Base-by-base conservation (phyloP, 2,888 invertebrate species). In the Caenorhabditis drosophilae region DNA sequence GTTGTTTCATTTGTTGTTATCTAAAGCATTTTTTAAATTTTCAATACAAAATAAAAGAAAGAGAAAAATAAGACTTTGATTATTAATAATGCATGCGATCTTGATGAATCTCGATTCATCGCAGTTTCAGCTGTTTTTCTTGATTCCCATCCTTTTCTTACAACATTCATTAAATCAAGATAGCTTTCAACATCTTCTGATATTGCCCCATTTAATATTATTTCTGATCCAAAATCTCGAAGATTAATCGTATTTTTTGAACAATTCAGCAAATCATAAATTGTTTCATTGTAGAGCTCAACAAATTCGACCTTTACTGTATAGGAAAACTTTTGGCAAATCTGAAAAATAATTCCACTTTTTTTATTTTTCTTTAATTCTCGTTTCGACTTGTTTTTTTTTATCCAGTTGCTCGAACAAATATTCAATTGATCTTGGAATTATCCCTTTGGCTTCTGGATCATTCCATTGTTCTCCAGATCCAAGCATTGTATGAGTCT, bases 401-500 rank as follows among this genome's bases (percentile, higher is more conserved):
- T n/a, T n/a, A n/a, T n/a, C n/a, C n/a, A n/a, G n/a, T n/a, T n/a
- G n/a, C n/a, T n/a, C n/a, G n/a, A n/a, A 85, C 4, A 85, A 67
- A 59, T 84, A 81, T 51, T 85, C 84, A 70, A 85, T 81, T 54
- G 84, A 78, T 4, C 85, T 58, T 0, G 85, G 85, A 40, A 85
- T 85, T 4, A 85, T 76, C 1, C 85, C 85, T 36, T 84, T 70
- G 6, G 74, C 52, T 16, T 81, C 81, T 54, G 83, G 81, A 55
- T 84, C 82, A 45, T 53, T 50, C 55, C 49, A 58, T 35, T 25
- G 41, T 36, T 45, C 80, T 22, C 18, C 52, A 38, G 42, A 73
- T 76, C 85, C 85, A 15, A 85, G 57, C 85, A 85, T 85, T 4
- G 85, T 85, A 67, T 83, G 84, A 1, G 85, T 85, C 67, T 85